These are phyloP conservation scores for Lepidothrix coronata DNA, from an alignment of 2,113 vertebrate species.

Conservation along the genomic window DNA sequence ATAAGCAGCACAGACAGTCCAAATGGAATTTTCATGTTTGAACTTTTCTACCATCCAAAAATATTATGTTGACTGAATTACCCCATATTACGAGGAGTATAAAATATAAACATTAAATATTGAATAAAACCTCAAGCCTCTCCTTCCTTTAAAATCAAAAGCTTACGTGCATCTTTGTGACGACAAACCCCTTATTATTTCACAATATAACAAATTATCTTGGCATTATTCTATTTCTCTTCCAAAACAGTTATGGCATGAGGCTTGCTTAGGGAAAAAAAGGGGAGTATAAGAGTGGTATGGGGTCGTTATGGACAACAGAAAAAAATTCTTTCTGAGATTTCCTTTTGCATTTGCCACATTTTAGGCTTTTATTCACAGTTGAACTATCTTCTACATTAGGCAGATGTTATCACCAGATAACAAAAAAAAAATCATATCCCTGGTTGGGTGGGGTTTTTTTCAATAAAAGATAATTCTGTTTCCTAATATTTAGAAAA, in stretches of 20 bases:
- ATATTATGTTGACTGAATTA: constrained; percentile 43
- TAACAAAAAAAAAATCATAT: neutral
- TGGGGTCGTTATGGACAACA: neutral
- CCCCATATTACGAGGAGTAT: neutral
- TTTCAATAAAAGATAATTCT: neutral
- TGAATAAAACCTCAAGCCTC: constrained; percentile 24
- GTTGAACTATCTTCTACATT: neutral
- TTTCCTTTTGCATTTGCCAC: neutral
- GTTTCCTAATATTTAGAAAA: neutral
- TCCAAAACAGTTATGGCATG: neutral
- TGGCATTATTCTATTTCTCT: neutral
- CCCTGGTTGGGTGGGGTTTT: neutral
- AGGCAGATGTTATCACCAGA: neutral
- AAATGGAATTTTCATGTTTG: constrained; percentile 67
- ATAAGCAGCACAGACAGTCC: constrained; percentile 24
- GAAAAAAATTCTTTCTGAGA: neutral
- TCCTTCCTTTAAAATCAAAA: constrained; percentile 22
- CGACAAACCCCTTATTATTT: neutral
- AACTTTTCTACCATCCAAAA: constrained; percentile 50
- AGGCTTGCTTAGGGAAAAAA: neutral
- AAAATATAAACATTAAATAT: constrained; percentile 56
- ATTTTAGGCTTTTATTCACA: neutral
- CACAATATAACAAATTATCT: neutral
- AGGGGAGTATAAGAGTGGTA: neutral
- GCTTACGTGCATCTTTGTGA: neutral